phyloP scores from a whole-genome alignment of 2,113 vertebrate genomes.

The Channa argus region DNA sequence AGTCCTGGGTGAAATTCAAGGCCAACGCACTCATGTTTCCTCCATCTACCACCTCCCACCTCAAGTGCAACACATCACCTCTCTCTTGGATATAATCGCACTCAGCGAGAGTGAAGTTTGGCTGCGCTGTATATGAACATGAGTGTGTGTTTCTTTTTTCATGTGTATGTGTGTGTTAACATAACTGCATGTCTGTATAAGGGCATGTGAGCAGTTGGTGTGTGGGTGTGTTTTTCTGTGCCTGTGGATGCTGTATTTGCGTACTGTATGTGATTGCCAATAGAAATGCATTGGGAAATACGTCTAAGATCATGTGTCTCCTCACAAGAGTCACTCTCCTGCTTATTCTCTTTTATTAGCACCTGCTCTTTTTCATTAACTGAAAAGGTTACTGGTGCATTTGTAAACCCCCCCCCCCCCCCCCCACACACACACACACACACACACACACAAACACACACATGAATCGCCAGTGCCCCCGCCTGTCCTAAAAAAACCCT shows the following conservation, averaged over 20 bases:
- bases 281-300: conserved; percentile 51
- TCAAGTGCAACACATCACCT: conserved; percentile 65
- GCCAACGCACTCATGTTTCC: conserved; percentile 74
- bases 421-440: background rate
- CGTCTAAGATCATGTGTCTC: conserved; percentile 28
- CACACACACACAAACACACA: background rate
- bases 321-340: conserved; percentile 58
- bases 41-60: conserved; percentile 67
- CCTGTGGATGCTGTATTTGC: conserved; percentile 9
- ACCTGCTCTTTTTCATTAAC: conserved; percentile 78
- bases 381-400: conserved; percentile 80
- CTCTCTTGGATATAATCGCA: conserved; percentile 70
- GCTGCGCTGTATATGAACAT: conserved; percentile 18
- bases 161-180: conserved; percentile 29
- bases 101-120: conserved; percentile 37
- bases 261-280: conserved; percentile 27
- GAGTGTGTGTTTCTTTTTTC: conserved; percentile 42
- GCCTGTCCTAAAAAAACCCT: conserved; percentile 24
- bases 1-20: conserved; percentile 78
- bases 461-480: conserved; percentile 39
- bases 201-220: conserved; percentile 20
- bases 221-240: conserved; percentile 12
- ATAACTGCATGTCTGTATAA: conserved; percentile 20
- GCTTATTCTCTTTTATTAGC: conserved; percentile 78
- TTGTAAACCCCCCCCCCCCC: conserved; percentile 44